Evolutionary conservation across 2,888 invertebrate species (phyloP), one percentile per base, ranked within the genome.

Genomic region (Herminia tarsipennalis): DNA sequence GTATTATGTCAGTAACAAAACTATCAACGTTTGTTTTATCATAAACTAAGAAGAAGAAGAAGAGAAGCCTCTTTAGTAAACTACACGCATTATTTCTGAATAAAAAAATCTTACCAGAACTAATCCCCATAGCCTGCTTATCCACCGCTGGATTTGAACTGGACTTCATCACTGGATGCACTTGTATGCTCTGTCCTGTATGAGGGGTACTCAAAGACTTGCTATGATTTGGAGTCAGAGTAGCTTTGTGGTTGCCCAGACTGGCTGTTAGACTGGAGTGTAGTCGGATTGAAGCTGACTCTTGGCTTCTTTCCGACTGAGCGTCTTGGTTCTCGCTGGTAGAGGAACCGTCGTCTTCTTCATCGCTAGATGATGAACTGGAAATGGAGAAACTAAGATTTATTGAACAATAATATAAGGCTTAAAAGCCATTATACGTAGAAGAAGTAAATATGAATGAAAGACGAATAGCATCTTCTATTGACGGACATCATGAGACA

Each of bases 361-460:
- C 94, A 30, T 95, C 95, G 67, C 95, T 95, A 42, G 95, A 95
- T 42, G 95, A 95, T 78, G 84, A 96, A 88, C 87, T 95, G 94
- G 65, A 93, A 50, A 28, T 3, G 4, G 6, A 10, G 14, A 34
- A 14, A 6, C 21, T 3, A 16, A 2, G 2, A 6, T 1, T 6
- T 22, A n/a, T 22, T 8, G 4, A 9, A 1, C 9, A n/a, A 18
- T 10, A 17, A 10, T n/a, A n/a, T n/a, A n/a, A n/a, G n/a, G n/a
- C n/a, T n/a, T n/a, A n/a, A n/a, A n/a, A n/a, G n/a, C n/a, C n/a
- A n/a, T n/a, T n/a, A n/a, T n/a, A n/a, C n/a, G n/a, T n/a, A n/a
- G n/a, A n/a, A n/a, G n/a, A n/a, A n/a, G n/a, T n/a, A n/a, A n/a
- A n/a, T n/a, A n/a, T n/a, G n/a, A n/a, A n/a, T n/a, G n/a, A n/a